Percentiles rank a stretch among this genome's conserved stretches.
These are phyloP conservation scores for Griposia aprilina DNA, from an alignment of 2,888 invertebrate species.

Conservation along the genomic window DNA sequence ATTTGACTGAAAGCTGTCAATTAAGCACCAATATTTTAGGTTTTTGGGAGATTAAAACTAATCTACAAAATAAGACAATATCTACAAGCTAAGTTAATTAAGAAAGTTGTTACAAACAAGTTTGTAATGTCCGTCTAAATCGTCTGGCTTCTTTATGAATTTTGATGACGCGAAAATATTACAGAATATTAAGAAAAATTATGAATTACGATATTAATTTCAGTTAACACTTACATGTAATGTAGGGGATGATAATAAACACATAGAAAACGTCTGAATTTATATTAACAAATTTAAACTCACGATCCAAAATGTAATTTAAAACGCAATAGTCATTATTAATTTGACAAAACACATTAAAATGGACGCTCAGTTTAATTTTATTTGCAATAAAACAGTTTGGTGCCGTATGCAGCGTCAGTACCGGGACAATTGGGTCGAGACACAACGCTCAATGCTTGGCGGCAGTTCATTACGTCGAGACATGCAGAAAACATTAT, in stretches of 20 bases:
- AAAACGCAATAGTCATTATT: conserved; percentile 36
- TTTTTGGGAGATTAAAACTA: not conserved
- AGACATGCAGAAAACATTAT: conserved; percentile 52
- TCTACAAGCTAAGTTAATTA: conserved; percentile 18
- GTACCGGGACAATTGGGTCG: conserved; percentile 31
- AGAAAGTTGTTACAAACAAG: conserved; percentile 27
- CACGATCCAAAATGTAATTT: conserved; percentile 16
- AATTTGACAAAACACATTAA: conserved; percentile 43
- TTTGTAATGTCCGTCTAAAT: not conserved
- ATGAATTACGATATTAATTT: conserved; percentile 16
- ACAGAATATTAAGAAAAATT: not conserved
- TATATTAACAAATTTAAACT: conserved; percentile 26
- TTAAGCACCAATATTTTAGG: not conserved
- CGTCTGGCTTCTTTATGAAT: not conserved
- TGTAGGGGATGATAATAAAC: not conserved
- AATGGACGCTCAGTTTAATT: conserved; percentile 21
- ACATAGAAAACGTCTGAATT: not conserved
- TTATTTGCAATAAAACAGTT: conserved; percentile 43
- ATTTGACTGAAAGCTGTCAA: not conserved
- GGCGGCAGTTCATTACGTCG: conserved; percentile 57
- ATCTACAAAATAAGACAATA: conserved; percentile 16
- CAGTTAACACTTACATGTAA: not conserved
- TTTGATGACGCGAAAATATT: not conserved
- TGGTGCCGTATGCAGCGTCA: conserved; percentile 49
- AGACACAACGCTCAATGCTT: conserved; percentile 43